These are phyloP conservation scores for Schizopygopsis pylzovi DNA, from an alignment of 2,797 vertebrate genomes.

Conservation along the genomic window DNA sequence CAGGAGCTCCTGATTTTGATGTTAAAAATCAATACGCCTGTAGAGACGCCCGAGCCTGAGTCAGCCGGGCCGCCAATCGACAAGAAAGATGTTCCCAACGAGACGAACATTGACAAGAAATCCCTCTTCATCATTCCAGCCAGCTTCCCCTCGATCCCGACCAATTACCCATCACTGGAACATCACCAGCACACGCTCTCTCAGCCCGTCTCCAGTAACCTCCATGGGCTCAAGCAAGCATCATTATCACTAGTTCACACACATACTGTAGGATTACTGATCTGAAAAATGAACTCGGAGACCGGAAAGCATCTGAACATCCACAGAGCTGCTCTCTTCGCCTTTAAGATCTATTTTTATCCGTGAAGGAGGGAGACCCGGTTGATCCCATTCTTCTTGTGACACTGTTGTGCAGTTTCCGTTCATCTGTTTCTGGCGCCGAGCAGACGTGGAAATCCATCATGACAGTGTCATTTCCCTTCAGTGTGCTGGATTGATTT, in stretches of 20 bases:
- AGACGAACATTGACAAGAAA: neutral
- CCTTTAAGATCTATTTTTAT: constrained; percentile 4
- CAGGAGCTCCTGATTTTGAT: neutral
- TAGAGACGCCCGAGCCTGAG: neutral
- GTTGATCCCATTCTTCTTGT: constrained; percentile 15
- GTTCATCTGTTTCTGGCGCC: constrained; percentile 14
- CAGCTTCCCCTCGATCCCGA: neutral
- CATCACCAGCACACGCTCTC: neutral
- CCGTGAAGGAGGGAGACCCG: neutral
- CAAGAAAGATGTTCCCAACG: neutral
- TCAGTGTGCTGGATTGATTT: constrained; percentile 37
- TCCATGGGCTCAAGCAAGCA: neutral
- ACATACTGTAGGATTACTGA: neutral
- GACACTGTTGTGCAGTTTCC: constrained; percentile 1
- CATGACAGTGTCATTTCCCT: constrained; percentile 19
- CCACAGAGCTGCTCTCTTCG: neutral
- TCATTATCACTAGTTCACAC: neutral
- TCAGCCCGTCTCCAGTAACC: neutral
- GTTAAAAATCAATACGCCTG: neutral
- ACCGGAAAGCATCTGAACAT: neutral
- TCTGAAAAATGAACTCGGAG: neutral
- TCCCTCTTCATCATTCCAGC: constrained; percentile 9
- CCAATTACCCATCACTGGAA: neutral
- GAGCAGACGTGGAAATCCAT: constrained; percentile 32
- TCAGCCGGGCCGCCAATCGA: neutral